Conservation (phyloP, 2,888 invertebrate genomes). For the Ochropleura leucogaster region DNA sequence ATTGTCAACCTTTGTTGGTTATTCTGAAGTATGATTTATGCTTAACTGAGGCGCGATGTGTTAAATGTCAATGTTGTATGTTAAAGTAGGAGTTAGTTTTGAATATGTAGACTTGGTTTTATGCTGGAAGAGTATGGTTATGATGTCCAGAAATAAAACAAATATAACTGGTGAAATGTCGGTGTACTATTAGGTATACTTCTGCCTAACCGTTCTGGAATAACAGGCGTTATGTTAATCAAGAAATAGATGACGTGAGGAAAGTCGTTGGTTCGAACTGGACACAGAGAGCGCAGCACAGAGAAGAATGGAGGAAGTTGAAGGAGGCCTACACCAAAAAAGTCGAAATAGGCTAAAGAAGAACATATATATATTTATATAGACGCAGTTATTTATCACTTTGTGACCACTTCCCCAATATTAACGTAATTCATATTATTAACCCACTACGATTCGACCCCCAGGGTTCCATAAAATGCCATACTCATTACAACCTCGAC, state of each 20-base stretch:
- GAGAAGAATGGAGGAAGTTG: too few species aligned
- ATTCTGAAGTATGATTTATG: slow-evolving; percentile 49
- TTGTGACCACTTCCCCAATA: too few species aligned
- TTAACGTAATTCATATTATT: too few species aligned
- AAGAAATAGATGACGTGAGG: not conserved
- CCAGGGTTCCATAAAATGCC: not conserved
- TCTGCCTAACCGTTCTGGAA: not conserved
- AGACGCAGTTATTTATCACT: too few species aligned
- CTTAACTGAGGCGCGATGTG: slow-evolving; percentile 22
- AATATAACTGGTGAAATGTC: not conserved
- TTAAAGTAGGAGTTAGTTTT: not conserved
- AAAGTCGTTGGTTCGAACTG: too few species aligned
- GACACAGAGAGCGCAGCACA: too few species aligned
- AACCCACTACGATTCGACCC: too few species aligned
- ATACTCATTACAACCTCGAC: slow-evolving; percentile 8
- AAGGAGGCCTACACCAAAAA: too few species aligned
- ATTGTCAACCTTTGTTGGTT: slow-evolving; percentile 55
- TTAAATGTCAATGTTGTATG: slow-evolving; percentile 26
- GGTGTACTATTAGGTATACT: too few species aligned
- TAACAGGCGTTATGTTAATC: not conserved
- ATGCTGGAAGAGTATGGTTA: not conserved
- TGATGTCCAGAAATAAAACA: not conserved
- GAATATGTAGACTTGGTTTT: not conserved
- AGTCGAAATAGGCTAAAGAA: too few species aligned
- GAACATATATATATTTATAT: too few species aligned